These are phyloP conservation scores for Thymelicus lineola DNA, from an alignment of 2,888 invertebrate genomes.

Conservation along the genomic window DNA sequence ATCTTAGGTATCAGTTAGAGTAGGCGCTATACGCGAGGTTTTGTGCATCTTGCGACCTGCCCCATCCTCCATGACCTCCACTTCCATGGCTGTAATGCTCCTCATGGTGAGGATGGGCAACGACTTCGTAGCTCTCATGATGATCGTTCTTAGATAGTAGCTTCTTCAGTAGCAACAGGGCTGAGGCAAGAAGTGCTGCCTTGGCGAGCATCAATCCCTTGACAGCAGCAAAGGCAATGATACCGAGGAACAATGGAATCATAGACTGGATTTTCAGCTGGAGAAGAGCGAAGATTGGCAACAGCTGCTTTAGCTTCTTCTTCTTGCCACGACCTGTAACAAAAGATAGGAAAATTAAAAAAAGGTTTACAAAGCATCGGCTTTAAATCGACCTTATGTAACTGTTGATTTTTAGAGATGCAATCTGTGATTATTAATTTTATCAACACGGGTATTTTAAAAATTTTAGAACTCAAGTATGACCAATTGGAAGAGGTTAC, in stretches of 20 bases:
- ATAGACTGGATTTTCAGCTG: constrained; percentile 92
- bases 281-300: constrained; percentile 90
- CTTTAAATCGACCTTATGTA: neutral
- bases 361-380: neutral
- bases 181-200: constrained; percentile 91
- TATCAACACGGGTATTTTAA: too few species aligned
- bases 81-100: constrained; percentile 83
- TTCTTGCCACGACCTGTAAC: constrained; percentile 91
- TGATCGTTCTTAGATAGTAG: constrained; percentile 88
- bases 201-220: constrained; percentile 94
- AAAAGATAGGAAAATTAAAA: constrained; percentile 31
- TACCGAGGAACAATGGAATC: constrained; percentile 90
- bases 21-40: constrained; percentile 90
- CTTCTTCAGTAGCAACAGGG: constrained; percentile 88
- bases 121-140: constrained; percentile 91
- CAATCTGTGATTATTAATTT: too few species aligned
- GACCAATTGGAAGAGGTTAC: too few species aligned
- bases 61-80: constrained; percentile 87
- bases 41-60: constrained; percentile 88
- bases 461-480: too few species aligned
- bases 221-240: constrained; percentile 91
- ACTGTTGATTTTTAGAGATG: neutral
- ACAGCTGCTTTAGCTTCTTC: constrained; percentile 90
- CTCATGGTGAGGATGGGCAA: constrained; percentile 88
- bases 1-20: constrained; percentile 74